Conservation (phyloP, 1,140 invertebrate species). For the Drosophila azteca region DNA sequence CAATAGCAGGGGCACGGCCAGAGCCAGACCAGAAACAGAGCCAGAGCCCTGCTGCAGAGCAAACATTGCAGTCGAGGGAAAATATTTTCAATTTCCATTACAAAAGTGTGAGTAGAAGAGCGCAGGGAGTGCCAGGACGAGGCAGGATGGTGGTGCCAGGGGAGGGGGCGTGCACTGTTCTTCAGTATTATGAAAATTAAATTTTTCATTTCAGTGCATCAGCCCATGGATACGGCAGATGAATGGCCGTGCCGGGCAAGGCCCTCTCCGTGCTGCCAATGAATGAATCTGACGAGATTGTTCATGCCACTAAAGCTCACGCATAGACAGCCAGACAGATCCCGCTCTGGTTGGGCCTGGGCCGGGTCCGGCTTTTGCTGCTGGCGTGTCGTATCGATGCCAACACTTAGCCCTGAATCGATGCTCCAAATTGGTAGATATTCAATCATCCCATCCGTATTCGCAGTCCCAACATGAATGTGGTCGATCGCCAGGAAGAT, state of each 20-base stretch:
- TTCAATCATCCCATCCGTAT: conserved; percentile 50
- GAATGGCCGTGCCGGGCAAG: background rate
- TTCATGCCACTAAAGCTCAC: conserved; percentile 48
- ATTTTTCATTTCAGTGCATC: conserved; percentile 80
- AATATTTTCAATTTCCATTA: conserved; percentile 81
- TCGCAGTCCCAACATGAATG: conserved; percentile 18
- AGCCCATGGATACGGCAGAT: conserved; percentile 16
- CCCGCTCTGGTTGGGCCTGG: background rate
- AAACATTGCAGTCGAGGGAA: conserved; percentile 65
- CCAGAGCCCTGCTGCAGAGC: conserved; percentile 15
- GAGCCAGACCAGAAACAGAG: background rate
- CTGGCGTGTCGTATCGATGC: conserved; percentile 10
- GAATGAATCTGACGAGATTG: conserved; percentile 61
- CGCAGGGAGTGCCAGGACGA: background rate
- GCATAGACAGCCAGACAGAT: conserved; percentile 16
- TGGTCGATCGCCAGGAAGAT: conserved; percentile 43
- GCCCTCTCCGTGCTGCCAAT: conserved; percentile 27
- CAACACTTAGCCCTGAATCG: conserved; percentile 45
- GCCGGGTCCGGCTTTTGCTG: background rate
- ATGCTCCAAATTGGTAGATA: conserved; percentile 57
- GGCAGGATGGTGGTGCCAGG: conserved; percentile 8
- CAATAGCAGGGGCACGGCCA: conserved; percentile 16
- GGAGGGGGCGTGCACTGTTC: conserved; percentile 50
- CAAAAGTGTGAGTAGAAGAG: conserved; percentile 50
- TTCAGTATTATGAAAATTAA: conserved; percentile 79